phyloP scores from a whole-genome alignment of 2,113 vertebrate genomes.

The Hippotragus niger region DNA sequence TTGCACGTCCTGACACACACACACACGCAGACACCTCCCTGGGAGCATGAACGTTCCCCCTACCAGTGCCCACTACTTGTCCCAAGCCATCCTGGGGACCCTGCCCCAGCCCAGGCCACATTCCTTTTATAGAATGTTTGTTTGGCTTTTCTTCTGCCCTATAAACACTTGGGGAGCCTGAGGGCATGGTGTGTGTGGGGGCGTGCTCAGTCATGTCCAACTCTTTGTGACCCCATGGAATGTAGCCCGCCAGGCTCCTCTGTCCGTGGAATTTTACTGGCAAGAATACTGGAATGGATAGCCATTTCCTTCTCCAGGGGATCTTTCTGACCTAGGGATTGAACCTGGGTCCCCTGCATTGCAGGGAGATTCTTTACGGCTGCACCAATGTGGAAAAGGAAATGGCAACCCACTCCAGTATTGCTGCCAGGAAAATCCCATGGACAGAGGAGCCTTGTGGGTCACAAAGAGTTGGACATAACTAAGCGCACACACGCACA shows the following conservation, averaged over 20 bases:
- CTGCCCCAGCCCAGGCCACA: not conserved
- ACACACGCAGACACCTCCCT: accelerated
- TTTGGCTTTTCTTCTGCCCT: not conserved
- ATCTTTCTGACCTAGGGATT: not conserved
- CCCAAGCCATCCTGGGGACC: not conserved
- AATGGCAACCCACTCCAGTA: not conserved
- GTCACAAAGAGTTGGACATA: not conserved
- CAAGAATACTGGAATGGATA: not conserved
- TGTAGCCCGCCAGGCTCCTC: not conserved
- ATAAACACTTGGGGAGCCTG: not conserved
- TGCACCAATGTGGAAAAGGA: not conserved
- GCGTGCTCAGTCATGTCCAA: not conserved
- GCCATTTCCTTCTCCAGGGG: not conserved
- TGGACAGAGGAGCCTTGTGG: not conserved
- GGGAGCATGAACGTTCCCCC: accelerated
- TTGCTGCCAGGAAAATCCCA: not conserved
- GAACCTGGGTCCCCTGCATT: not conserved
- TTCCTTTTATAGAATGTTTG: not conserved
- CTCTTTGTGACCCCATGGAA: not conserved
- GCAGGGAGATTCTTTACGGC: not conserved
- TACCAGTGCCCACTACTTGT: accelerated
- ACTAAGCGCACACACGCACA: accelerated
- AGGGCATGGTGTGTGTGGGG: not conserved
- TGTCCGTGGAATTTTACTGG: not conserved
- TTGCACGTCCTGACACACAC: accelerated